Conservation (phyloP, 2,113 vertebrate genomes). For the Thamnophis sirtalis region DNA sequence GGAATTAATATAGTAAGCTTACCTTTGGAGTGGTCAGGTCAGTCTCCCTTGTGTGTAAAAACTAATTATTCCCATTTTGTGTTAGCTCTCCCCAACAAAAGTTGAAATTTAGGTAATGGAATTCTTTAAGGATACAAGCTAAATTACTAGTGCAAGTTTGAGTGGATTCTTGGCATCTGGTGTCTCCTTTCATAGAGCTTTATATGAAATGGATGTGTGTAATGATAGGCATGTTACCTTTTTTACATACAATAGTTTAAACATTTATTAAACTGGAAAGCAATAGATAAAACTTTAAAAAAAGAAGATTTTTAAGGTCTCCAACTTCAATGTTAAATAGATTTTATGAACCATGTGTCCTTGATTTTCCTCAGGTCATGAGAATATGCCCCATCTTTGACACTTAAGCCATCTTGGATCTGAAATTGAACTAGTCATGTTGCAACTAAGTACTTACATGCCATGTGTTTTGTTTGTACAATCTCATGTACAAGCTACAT, state of each 20-base stretch:
- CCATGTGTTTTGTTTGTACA: constrained; percentile 38
- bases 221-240: background rate
- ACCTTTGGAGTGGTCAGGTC: background rate
- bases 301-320: background rate
- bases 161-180: background rate
- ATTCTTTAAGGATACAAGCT: background rate
- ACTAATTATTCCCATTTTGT: background rate
- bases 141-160: background rate
- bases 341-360: background rate
- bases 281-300: background rate
- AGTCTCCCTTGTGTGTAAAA: background rate
- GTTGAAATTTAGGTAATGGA: background rate
- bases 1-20: background rate
- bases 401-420: constrained; percentile 41
- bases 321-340: background rate
- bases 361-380: constrained; percentile 57
- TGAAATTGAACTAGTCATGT: constrained; percentile 39
- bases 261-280: background rate
- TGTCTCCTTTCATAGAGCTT: background rate
- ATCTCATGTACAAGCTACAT: constrained; percentile 51
- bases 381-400: constrained; percentile 51
- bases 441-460: constrained; percentile 48
- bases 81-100: background rate
- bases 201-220: background rate
- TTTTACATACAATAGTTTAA: background rate